These are phyloP conservation scores for Lithobates pipiens DNA, from an alignment of 2,797 vertebrate species.

Conservation along the genomic window DNA sequence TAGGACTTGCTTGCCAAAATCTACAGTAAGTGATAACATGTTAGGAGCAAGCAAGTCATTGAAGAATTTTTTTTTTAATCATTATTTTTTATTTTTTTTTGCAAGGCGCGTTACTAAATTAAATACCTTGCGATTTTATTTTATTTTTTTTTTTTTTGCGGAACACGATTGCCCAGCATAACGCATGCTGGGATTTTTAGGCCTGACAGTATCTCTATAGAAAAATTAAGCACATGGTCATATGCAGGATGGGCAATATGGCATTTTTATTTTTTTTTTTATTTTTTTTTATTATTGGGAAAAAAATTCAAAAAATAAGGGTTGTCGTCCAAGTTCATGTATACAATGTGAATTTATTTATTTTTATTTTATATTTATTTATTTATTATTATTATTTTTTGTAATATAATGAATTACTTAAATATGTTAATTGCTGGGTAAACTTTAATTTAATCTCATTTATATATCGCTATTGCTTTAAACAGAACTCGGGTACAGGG, in stretches of 20 bases:
- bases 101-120: background rate
- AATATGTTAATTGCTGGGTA: background rate
- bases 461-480: background rate
- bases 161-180: background rate
- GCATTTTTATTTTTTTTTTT: background rate
- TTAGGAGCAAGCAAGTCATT: background rate
- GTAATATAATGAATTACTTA: background rate
- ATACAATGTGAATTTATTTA: background rate
- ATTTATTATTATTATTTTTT: background rate
- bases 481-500: background rate
- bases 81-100: background rate
- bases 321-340: no score
- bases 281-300: background rate
- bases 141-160: background rate
- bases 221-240: constrained; percentile 1
- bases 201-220: constrained; percentile 23
- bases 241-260: background rate
- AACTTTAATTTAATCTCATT: background rate
- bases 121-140: background rate
- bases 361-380: background rate
- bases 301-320: background rate
- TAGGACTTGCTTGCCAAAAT: background rate
- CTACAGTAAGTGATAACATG: background rate
- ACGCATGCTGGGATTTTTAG: background rate
- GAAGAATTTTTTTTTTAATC: background rate